Evolutionary conservation across 2,797 vertebrate genomes (phyloP), one percentile per base, ranked within the genome.

Genomic region (Bryconaethiops microstoma): DNA sequence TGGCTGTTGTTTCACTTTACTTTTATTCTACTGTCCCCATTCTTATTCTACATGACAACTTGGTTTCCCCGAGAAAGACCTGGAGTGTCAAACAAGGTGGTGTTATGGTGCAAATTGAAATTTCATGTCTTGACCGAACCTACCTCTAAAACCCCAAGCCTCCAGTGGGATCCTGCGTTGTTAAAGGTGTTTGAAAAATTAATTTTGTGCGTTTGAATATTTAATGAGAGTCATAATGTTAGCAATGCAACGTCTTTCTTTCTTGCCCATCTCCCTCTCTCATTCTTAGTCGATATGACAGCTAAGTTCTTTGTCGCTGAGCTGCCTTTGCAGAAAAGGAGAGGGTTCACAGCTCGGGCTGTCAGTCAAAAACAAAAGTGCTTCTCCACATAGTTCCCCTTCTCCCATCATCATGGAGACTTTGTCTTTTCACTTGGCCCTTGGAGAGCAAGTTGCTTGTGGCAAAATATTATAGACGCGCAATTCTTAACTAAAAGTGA

Each of bases 151-250:
- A 40, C 63, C 83, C 75, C 42, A 63, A 14, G 7, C 7, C 25
- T 74, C 81, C 62, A 65, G 42, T 72, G 71, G 63, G 79, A 74
- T 60, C 75, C 16, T 40, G 64, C 42, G 42, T 57, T 21, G 75
- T 76, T 76, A 72, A 82, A 85, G 73, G 21, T 64, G 59, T 77
- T 82, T 90, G 63, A 92, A 92, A 91, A 83, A 85, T 90, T 67
- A 4, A 92, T 90, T 84, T 50, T 45, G 12, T 74, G 65, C 35
- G 50, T 88, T 79, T 91, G 84, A 91, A 91, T 92, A 89, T 92
- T 93, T 90, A 90, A 89, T 84, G 68, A 6, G 77, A 87, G 80
- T 86, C 83, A 88, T 81, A 76, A 48, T 83, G 87, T 89, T 85
- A 82, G 76, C 76, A 71, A 68, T 86, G 77, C 70, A 82, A 83